These are phyloP conservation scores for Megalurothrips usitatus DNA, from an alignment of 2,888 invertebrate species.

Conservation along the genomic window DNA sequence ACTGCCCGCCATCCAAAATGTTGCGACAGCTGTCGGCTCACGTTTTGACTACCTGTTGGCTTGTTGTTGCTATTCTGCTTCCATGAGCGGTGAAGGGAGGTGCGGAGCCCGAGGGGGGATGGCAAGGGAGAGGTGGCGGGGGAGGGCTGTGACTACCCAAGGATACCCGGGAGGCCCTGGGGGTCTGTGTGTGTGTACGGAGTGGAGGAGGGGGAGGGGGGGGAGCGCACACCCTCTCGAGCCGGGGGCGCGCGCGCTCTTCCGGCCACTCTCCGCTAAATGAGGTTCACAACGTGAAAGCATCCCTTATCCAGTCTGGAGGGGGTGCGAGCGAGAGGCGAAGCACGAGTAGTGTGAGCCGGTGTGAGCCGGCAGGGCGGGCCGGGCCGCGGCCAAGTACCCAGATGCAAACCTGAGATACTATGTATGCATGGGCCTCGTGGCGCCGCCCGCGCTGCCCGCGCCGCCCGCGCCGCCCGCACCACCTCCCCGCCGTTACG, in stretches of 20 bases:
- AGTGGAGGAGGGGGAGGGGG: not conserved
- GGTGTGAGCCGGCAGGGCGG: too few species aligned
- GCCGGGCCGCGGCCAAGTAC: not conserved
- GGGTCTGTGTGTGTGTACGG: not conserved
- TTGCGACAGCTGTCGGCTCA: constrained; percentile 1
- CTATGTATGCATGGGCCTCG: constrained; percentile 18
- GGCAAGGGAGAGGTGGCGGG: not conserved
- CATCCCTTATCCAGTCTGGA: constrained; percentile 13
- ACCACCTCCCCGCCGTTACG: not conserved
- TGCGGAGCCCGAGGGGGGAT: not conserved
- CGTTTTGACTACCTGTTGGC: constrained; percentile 21
- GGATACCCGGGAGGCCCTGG: not conserved
- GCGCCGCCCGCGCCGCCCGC: not conserved
- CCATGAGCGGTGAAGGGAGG: not conserved
- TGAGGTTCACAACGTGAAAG: constrained; percentile 26
- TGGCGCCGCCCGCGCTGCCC: not conserved
- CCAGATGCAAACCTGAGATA: constrained; percentile 15
- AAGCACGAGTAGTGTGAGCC: too few species aligned
- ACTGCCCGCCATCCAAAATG: not conserved
- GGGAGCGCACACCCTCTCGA: not conserved
- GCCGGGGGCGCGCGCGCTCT: not conserved
- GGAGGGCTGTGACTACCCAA: not conserved
- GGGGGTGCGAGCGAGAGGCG: not conserved
- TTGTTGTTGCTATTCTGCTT: not conserved
- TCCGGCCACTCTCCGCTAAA: constrained; percentile 16